Evolutionary conservation across 2,113 vertebrate genomes (phyloP).

Genomic region (Acrocephalus arundinaceus): DNA sequence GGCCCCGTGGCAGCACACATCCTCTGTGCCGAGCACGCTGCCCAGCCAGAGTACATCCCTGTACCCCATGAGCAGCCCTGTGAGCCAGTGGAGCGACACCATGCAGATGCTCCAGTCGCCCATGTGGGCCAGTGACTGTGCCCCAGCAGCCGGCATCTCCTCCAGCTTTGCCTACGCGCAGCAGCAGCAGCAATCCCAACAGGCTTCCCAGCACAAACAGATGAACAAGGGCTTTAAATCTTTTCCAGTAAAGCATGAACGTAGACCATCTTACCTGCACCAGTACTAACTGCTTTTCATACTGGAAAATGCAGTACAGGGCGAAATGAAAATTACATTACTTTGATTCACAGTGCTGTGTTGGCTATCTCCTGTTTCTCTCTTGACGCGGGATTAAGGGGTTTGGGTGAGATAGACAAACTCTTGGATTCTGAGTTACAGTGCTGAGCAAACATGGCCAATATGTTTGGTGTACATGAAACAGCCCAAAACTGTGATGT

Average conservation of each 20-base stretch:
- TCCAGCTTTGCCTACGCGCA: slow-evolving; percentile 85
- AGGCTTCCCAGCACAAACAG: slow-evolving; percentile 84
- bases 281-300: slow-evolving; percentile 82
- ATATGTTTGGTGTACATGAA: slow-evolving; percentile 20
- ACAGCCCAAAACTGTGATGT: slow-evolving; percentile 69
- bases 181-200: slow-evolving; percentile 79
- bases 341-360: neutral
- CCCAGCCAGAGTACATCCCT: slow-evolving; percentile 86
- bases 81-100: slow-evolving; percentile 92
- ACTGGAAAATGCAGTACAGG: neutral
- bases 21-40: slow-evolving; percentile 80
- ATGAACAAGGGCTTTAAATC: slow-evolving; percentile 96
- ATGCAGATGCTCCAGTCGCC: slow-evolving; percentile 95
- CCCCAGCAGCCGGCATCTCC: slow-evolving; percentile 77
- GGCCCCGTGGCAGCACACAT: slow-evolving; percentile 94
- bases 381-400: neutral
- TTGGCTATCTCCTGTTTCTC: neutral
- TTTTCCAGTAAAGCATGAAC: slow-evolving; percentile 93
- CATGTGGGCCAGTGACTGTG: slow-evolving; percentile 89
- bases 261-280: slow-evolving; percentile 92
- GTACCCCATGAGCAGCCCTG: slow-evolving; percentile 87
- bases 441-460: slow-evolving; percentile 64
- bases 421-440: neutral
- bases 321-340: neutral
- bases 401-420: neutral